These are phyloP conservation scores for Sepiola atlantica DNA, from an alignment of 2,888 invertebrate genomes.

Conservation along the genomic window DNA sequence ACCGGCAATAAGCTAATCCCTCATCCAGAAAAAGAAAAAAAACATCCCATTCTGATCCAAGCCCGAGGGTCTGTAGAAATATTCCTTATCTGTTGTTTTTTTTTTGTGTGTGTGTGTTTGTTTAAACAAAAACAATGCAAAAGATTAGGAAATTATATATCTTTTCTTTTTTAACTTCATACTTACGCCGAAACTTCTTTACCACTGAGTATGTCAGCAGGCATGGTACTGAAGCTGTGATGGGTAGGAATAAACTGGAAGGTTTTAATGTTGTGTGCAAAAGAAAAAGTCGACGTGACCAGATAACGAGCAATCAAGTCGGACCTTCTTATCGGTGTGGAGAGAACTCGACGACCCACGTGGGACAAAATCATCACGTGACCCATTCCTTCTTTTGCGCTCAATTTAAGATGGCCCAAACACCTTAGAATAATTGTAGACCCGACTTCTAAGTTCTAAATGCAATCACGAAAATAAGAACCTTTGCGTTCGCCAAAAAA, in stretches of 20 bases:
- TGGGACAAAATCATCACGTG: background rate
- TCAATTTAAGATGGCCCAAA: too few relatives aligned
- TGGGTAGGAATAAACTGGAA: background rate
- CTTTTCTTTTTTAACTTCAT: background rate
- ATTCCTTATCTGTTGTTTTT: too few relatives aligned
- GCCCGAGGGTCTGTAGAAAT: background rate
- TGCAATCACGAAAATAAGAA: background rate
- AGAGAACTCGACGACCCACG: background rate
- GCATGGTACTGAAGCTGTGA: background rate
- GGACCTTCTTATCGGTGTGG: background rate
- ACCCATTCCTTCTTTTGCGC: background rate
- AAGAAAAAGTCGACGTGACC: background rate
- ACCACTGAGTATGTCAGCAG: background rate
- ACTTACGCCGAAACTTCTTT: slow-evolving; percentile 36
- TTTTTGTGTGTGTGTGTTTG: too few relatives aligned
- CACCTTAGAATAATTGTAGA: too few relatives aligned
- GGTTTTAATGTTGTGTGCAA: background rate
- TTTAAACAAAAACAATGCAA: too few relatives aligned
- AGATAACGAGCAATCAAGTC: background rate
- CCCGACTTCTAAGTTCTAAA: too few relatives aligned
- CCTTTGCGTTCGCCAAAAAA: background rate
- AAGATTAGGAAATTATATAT: too few relatives aligned
- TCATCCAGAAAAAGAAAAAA: too few relatives aligned
- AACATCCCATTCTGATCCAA: background rate
- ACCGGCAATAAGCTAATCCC: too few relatives aligned